Evolutionary conservation across 2,113 vertebrate species (phyloP), one percentile per base, ranked within the genome.

Genomic region (Macquaria ambigua): DNA sequence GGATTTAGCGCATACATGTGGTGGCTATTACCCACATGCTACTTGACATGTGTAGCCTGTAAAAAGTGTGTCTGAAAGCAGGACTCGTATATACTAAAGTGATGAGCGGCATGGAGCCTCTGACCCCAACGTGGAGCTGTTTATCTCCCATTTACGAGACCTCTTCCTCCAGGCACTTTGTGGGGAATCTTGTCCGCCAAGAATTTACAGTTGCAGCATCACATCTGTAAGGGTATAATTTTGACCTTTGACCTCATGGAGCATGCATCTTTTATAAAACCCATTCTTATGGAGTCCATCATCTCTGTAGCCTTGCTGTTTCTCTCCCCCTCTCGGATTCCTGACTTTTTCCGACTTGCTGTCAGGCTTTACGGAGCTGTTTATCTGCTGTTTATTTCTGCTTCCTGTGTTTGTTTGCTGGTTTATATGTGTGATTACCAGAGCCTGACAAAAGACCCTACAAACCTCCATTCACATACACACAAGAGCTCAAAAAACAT

Each of bases 1-100:
- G 68, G 62, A 62, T 88, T 89, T 77, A 84, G 66, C 72, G 25
- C 56, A 23, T 80, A 25, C 92, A 86, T 82, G 73, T 90, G 89
- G 83, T 75, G 81, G 69, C 67, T 52, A 76, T 90, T 89, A 89
- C 74, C 25, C 43, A 41, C 58, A 37, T 56, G 81, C 79, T 87
- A 78, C 72, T 50, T 37, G 89, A 93, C 90, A 91, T 82, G 74
- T 93, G 87, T 77, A 84, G 85, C 55, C 84, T 77, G 79, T 93
- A 88, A 93, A 91, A 81, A 34, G 50, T 48, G 75, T 53, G 59
- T 87, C 46, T 87, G 59, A 88, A 69, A 69, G 28, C 72, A 71
- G 59, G 55, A 56, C 58, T 77, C 63, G 0, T 83, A 74, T 55
- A 76, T 72, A 46, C 58, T 83, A 63, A 77, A 86, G 39, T 74